Evolutionary conservation across 2,113 vertebrate genomes (phyloP).

Genomic region (Arothron firmamentum): DNA sequence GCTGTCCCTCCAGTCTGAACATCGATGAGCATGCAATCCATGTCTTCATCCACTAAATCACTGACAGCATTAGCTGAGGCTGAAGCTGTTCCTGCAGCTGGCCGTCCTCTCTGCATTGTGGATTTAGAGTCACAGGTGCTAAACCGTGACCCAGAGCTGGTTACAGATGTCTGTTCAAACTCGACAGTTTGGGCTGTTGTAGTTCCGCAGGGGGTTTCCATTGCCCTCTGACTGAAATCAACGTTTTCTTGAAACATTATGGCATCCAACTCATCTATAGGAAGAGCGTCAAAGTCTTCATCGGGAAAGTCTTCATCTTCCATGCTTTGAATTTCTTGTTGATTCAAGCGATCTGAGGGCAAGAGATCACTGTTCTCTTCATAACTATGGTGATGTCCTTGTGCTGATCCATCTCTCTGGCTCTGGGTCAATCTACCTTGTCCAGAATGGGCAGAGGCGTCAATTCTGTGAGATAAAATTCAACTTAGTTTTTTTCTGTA

Average conservation of each 20-base stretch:
- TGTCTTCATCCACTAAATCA: constrained; percentile 48
- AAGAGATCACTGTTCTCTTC: constrained; percentile 9
- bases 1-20: not conserved
- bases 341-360: not conserved
- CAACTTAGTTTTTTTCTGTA: not conserved
- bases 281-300: constrained; percentile 81
- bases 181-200: constrained; percentile 11
- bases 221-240: too few relatives aligned
- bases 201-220: not conserved
- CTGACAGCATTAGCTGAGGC: constrained; percentile 7
- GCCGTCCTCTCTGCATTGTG: constrained; percentile 7
- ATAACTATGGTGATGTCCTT: not conserved
- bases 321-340: constrained; percentile 27
- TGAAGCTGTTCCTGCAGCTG: not conserved
- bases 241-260: constrained; percentile 71
- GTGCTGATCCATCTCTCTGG: constrained; percentile 23
- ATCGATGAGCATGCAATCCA: constrained; percentile 41
- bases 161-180: constrained; percentile 1
- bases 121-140: constrained; percentile 17
- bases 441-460: constrained; percentile 1
- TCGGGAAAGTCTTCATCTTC: constrained; percentile 59
- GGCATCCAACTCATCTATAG: constrained; percentile 78
- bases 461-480: constrained; percentile 36
- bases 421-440: constrained; percentile 20
- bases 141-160: constrained; percentile 1